Evolutionary conservation across 2,797 vertebrate species (phyloP).

Genomic region (Spinus olivaceus): DNA sequence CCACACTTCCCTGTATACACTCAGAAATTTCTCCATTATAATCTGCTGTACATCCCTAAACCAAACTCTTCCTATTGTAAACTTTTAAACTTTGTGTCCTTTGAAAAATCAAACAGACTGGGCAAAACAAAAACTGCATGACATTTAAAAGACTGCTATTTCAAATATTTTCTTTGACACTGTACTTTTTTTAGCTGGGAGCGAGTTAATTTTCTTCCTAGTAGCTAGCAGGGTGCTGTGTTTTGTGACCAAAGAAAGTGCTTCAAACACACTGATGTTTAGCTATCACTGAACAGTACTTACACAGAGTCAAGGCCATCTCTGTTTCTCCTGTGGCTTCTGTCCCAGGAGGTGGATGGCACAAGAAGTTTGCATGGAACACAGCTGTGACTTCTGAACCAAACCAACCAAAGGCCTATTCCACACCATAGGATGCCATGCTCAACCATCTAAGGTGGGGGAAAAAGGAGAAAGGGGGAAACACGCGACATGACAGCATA

Average conservation of each 20-base stretch:
- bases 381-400: background rate
- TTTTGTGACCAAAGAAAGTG: background rate
- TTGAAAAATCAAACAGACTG: background rate
- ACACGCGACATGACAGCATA: fast-evolving
- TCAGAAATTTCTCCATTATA: background rate
- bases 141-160: background rate
- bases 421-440: background rate
- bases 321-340: background rate
- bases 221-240: background rate
- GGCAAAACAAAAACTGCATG: background rate
- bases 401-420: background rate
- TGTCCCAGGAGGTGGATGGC: fast-evolving
- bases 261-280: background rate
- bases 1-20: background rate
- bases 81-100: background rate
- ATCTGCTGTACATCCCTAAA: background rate
- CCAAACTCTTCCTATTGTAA: background rate
- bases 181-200: background rate
- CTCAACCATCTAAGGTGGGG: background rate
- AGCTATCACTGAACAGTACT: background rate
- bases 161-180: background rate
- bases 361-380: background rate
- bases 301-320: fast-evolving
- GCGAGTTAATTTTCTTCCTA: background rate
- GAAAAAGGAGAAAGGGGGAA: background rate